phyloP scores from a whole-genome alignment of 2,113 vertebrate genomes.

The Zosterops lateralis region DNA sequence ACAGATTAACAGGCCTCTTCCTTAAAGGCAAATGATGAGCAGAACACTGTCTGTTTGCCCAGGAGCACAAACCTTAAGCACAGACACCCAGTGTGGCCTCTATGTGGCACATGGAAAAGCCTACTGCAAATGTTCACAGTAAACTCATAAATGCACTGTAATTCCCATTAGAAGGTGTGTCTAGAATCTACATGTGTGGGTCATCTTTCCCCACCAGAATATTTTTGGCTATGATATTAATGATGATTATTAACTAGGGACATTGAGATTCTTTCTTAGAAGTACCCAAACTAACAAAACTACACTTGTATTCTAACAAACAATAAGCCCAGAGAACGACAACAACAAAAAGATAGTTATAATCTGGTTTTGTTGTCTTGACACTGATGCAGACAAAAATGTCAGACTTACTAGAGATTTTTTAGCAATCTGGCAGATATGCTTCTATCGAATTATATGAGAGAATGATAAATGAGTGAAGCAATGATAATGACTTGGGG shows the following conservation, averaged over 20 bases:
- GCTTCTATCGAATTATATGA: background rate
- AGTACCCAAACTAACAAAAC: background rate
- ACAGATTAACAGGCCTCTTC: background rate
- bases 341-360: background rate
- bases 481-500: background rate
- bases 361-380: background rate
- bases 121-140: background rate
- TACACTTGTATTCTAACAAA: background rate
- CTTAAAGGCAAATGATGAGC: background rate
- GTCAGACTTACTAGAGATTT: background rate
- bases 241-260: background rate
- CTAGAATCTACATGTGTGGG: background rate
- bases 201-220: background rate
- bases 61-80: background rate
- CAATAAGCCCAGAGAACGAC: background rate
- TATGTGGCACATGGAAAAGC: background rate
- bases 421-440: background rate
- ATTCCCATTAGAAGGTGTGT: background rate
- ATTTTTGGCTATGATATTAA: background rate
- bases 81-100: background rate
- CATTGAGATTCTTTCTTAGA: background rate
- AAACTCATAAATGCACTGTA: background rate
- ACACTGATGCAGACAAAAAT: background rate
- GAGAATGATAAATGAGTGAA: background rate
- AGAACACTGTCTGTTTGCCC: background rate